Conservation (phyloP, 2,888 invertebrate genomes). For the Hyposoter didymator region DNA sequence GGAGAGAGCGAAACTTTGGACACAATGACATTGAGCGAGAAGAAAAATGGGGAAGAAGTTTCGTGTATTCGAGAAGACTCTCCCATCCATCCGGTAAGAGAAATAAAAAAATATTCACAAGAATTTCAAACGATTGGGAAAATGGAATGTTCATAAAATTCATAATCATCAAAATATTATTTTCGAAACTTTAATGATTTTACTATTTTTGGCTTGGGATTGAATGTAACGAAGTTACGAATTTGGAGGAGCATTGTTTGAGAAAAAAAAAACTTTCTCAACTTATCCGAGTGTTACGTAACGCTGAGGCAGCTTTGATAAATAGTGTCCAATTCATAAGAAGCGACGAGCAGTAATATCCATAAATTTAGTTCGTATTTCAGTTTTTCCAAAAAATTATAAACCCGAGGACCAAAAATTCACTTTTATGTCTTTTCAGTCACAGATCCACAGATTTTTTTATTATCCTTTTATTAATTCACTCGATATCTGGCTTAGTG, state of each 20-base stretch:
- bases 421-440: not conserved
- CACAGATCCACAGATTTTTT: not conserved
- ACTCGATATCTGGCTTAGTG: not conserved
- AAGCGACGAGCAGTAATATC: not conserved
- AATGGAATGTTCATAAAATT: not conserved
- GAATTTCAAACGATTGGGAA: not conserved
- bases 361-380: not conserved
- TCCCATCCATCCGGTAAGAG: slow-evolving; percentile 75
- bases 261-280: not conserved
- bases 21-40: slow-evolving; percentile 61
- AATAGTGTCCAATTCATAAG: not conserved
- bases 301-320: not conserved
- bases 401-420: not conserved
- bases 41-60: slow-evolving; percentile 75
- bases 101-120: not conserved
- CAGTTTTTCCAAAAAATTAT: not conserved
- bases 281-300: slow-evolving; percentile 17
- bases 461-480: not conserved
- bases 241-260: not conserved
- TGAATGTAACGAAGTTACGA: not conserved
- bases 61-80: slow-evolving; percentile 72
- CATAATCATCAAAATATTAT: not conserved
- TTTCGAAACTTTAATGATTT: not conserved
- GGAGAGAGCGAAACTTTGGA: slow-evolving; percentile 73
- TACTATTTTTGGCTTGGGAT: not conserved